Conservation (phyloP, 2,797 vertebrate species). For the Leptodactylus fallax region DNA sequence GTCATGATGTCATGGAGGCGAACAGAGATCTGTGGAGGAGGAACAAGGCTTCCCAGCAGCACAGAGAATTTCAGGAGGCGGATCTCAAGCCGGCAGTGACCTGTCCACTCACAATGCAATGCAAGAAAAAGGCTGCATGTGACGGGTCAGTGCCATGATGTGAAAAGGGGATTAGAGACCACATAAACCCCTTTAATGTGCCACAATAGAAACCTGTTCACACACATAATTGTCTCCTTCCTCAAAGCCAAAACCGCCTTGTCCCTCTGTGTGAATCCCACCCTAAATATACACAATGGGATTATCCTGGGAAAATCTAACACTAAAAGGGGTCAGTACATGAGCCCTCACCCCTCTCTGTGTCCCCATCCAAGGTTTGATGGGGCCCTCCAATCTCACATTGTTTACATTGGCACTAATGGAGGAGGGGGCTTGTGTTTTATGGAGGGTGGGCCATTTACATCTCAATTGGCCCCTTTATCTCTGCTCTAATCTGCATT, state of each 20-base stretch:
- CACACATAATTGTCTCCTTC: background rate
- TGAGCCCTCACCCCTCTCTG: background rate
- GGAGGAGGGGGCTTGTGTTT: background rate
- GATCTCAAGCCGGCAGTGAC: no score
- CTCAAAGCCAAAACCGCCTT: background rate
- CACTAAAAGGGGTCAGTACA: background rate
- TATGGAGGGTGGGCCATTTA: background rate
- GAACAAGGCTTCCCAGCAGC: no score
- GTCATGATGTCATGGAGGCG: no score
- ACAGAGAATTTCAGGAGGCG: no score
- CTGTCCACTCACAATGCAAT: no score
- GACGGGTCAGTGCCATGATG: no score
- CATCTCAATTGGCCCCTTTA: constrained; percentile 46
- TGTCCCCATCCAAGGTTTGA: background rate
- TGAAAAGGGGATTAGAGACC: no score
- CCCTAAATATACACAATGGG: background rate
- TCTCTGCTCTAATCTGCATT: background rate
- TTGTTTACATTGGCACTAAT: background rate
- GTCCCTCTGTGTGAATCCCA: background rate
- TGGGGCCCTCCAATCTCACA: no score
- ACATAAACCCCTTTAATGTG: no score
- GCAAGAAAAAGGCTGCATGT: no score
- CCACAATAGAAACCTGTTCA: background rate
- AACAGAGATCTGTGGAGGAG: no score
- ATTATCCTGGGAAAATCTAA: background rate